phyloP scores from a whole-genome alignment of 1,140 invertebrate genomes.

The Drosophila pseudoobscura region DNA sequence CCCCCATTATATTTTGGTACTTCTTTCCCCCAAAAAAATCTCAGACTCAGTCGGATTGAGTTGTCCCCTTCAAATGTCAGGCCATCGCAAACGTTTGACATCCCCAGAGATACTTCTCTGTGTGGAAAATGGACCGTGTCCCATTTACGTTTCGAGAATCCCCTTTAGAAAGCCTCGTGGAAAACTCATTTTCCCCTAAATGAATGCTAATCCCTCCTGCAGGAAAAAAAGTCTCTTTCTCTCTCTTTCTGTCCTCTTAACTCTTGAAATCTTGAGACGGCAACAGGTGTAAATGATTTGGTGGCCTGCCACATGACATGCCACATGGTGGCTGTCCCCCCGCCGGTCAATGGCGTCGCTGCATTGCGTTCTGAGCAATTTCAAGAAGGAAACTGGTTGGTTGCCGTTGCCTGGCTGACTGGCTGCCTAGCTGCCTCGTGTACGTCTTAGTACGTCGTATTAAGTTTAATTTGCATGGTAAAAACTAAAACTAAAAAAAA shows the following conservation, averaged over 20 bases:
- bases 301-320: constrained; percentile 28
- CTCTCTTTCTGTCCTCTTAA: constrained; percentile 1
- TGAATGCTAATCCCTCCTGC: constrained; percentile 42
- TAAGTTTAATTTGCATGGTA: constrained; percentile 68
- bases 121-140: constrained; percentile 47
- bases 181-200: constrained; percentile 41
- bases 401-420: constrained; percentile 58
- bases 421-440: background rate
- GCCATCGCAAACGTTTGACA: too few relatives aligned
- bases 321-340: background rate
- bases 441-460: constrained; percentile 54
- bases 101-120: background rate
- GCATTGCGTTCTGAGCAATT: constrained; percentile 52
- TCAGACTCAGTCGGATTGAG: too few relatives aligned
- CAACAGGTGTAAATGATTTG: constrained; percentile 70
- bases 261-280: constrained; percentile 17
- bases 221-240: background rate
- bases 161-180: constrained; percentile 8
- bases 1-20: too few relatives aligned
- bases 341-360: constrained; percentile 26
- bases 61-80: too few relatives aligned
- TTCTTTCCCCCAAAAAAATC: too few relatives aligned
- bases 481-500: constrained; percentile 22
- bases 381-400: constrained; percentile 29
- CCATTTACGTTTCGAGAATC: constrained; percentile 26